Percentiles rank a stretch among this genome's conserved stretches.
phyloP scores from a whole-genome alignment of 2,888 invertebrate genomes.

The Aleiodes testaceus region DNA sequence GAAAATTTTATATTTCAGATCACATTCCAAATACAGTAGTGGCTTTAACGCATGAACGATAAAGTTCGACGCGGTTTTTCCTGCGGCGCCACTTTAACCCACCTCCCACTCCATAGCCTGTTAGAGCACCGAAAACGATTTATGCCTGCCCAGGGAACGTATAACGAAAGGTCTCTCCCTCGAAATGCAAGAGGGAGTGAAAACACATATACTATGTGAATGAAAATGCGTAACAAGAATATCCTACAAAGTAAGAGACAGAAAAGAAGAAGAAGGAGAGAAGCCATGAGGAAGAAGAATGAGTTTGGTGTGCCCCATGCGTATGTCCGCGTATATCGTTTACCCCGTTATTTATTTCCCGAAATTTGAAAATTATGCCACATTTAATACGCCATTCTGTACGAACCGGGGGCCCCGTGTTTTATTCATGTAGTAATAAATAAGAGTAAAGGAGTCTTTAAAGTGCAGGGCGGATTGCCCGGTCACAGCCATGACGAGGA shows the following conservation, averaged over 20 bases:
- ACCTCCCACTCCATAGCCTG: constrained; percentile 25
- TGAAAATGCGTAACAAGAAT: constrained; percentile 14
- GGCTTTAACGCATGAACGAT: constrained; percentile 19
- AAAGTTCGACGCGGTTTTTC: constrained; percentile 20
- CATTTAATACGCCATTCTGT: constrained; percentile 66
- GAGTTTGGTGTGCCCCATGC: constrained; percentile 53
- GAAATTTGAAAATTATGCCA: constrained; percentile 72
- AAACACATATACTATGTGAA: constrained; percentile 22
- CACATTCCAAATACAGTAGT: too few relatives aligned
- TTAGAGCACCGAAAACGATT: constrained; percentile 32
- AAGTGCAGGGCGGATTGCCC: constrained; percentile 49
- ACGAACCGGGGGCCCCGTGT: constrained; percentile 57
- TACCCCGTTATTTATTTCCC: constrained; percentile 71
- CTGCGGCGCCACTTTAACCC: constrained; percentile 35
- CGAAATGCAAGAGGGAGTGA: constrained; percentile 22
- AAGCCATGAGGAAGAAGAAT: constrained; percentile 44
- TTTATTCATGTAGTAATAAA: constrained; percentile 72
- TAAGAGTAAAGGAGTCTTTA: constrained; percentile 66
- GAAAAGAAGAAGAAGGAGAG: constrained; percentile 13
- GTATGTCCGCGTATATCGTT: constrained; percentile 68
- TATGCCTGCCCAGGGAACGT: constrained; percentile 39
- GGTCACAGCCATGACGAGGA: neutral
- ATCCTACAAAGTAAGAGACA: neutral
- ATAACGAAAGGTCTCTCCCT: constrained; percentile 18
- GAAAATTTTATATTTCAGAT: too few relatives aligned